These are phyloP conservation scores for Brachionus rotundiformis DNA, from an alignment of 1,140 invertebrate species.

Conservation along the genomic window DNA sequence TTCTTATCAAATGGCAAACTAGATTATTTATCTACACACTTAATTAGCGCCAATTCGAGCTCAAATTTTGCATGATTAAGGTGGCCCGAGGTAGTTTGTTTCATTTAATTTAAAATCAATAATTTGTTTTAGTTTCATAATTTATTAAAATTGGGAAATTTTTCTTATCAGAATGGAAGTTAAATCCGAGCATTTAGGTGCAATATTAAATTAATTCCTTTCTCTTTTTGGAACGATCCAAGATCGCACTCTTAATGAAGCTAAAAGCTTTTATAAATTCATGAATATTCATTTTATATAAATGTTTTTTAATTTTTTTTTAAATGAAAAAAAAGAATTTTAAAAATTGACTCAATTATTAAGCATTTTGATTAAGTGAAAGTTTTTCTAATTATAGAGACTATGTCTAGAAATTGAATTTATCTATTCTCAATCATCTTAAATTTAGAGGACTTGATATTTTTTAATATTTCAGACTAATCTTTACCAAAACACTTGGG, in stretches of 20 bases:
- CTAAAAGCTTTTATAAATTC: slow-evolving; percentile 1
- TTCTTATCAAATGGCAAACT: not conserved
- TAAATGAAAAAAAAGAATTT: no score
- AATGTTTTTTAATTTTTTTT: no score
- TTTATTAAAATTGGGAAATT: slow-evolving; percentile 7
- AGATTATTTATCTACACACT: not conserved
- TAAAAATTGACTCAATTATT: not conserved
- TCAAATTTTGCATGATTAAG: not conserved
- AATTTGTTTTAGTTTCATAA: not conserved
- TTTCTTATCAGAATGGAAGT: not conserved
- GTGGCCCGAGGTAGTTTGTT: not conserved
- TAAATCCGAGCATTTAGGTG: not conserved
- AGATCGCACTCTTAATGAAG: not conserved
- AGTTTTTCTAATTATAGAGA: not conserved
- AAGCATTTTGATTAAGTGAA: not conserved
- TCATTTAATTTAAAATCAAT: slow-evolving; percentile 1
- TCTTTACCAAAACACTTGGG: not conserved
- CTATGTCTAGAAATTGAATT: not conserved
- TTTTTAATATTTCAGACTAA: not conserved
- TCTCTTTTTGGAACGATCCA: not conserved
- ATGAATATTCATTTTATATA: slow-evolving; percentile 6
- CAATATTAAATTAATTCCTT: not conserved
- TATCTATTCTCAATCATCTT: not conserved
- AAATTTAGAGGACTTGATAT: not conserved
- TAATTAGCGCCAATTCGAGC: not conserved